These are phyloP conservation scores for Conistra vaccinii DNA, from an alignment of 2,888 invertebrate species.

Conservation along the genomic window DNA sequence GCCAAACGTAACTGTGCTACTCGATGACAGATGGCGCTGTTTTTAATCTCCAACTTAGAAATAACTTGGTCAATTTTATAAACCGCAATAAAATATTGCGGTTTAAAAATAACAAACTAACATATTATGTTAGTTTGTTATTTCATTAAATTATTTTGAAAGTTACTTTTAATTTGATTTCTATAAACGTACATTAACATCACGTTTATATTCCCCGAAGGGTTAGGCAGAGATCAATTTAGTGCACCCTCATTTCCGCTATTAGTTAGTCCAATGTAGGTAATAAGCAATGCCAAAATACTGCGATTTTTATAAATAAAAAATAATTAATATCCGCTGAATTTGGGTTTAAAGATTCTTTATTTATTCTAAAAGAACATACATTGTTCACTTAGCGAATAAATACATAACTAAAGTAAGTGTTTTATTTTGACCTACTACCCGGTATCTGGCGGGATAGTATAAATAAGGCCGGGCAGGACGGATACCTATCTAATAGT, in stretches of 20 bases:
- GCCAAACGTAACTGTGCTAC: conserved; percentile 6
- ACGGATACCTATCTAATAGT: background rate
- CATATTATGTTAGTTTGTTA: background rate
- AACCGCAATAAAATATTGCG: too few species aligned
- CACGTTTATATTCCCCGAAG: background rate
- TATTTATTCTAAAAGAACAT: too few species aligned
- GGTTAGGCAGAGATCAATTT: background rate
- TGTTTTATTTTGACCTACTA: background rate
- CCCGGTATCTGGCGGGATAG: background rate
- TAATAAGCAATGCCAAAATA: background rate
- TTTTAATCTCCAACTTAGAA: background rate
- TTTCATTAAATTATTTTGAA: background rate
- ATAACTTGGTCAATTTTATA: background rate
- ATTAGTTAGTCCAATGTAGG: background rate
- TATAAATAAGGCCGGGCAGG: background rate
- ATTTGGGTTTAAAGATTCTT: too few species aligned
- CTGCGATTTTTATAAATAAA: background rate
- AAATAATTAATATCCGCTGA: background rate
- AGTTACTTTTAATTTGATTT: background rate
- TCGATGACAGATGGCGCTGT: conserved; percentile 41
- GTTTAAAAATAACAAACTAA: too few species aligned
- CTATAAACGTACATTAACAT: background rate
- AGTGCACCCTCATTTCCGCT: background rate
- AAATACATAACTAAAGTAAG: too few species aligned
- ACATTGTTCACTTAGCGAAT: too few species aligned